Evolutionary conservation across 2,797 vertebrate species (phyloP), one percentile per base, ranked within the genome.

Genomic region (Acrossocheilus wenchowensis): DNA sequence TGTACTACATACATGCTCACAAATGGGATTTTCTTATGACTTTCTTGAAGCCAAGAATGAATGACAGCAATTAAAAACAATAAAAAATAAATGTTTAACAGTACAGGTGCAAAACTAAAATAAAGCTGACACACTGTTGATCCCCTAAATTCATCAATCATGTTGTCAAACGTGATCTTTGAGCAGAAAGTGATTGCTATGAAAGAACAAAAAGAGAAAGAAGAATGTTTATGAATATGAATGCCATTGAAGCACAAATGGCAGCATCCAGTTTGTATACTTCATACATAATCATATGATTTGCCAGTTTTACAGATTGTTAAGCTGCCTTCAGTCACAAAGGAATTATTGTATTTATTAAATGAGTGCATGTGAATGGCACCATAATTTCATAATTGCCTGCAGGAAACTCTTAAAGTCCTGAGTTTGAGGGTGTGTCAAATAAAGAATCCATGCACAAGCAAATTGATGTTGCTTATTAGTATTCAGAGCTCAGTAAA

Each of bases 251-350:
- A 73, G 6, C 50, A 77, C 36, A 34, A 10, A 77, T 6, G 12
- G 30, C 21, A 54, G 10, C 30, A 54, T 77, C 30, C 10, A 77
- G 30, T 54, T 77, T 77, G 10, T 11, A 23, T 36, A 36, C 26
- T 52, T 26, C 26, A 26, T 26, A 26, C 7, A 50, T 48, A 19
- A 68, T 68, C 17, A 66, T 6, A 48, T 48, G 79, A 66, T 66
- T 66, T 81, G 26, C 17, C 26, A 30, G 43, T 81, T 68, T 66
- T 68, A 66, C 78, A 80, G 43, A 8, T 66, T 80, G 5, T 62
- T 81, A 68, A 81, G 43, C 62, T 50, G 78, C 60, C 60, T 81
- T 81, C 15, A 48, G 62, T 50, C 43, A 68, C 36, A 26, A 81
- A 81, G 26, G 19, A 68, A 81, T 66, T 66, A 68, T 36, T 19